phyloP scores from a whole-genome alignment of 92 coral and sea anemone genomes.

The Actinostola sp. region DNA sequence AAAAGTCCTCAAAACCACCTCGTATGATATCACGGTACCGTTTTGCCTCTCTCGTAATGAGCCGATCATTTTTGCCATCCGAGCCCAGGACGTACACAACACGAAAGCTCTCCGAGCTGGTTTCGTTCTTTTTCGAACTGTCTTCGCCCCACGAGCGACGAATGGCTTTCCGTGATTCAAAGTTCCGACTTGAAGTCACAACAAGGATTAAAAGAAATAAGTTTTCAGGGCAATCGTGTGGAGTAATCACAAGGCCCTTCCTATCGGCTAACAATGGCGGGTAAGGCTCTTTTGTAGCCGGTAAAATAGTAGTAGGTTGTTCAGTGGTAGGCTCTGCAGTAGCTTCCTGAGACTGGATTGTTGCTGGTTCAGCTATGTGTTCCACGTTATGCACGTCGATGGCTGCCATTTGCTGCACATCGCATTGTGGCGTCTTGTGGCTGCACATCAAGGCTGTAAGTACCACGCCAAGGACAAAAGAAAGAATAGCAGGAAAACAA shows the following conservation, averaged over 20 bases:
- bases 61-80: slow-evolving; percentile 63
- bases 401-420: too few relatives aligned
- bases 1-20: slow-evolving; percentile 66
- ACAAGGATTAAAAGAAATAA: slow-evolving; percentile 62
- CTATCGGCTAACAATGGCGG: slow-evolving; percentile 56
- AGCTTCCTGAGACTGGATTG: too few relatives aligned
- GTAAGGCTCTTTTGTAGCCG: slow-evolving; percentile 50
- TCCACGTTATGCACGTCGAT: too few relatives aligned
- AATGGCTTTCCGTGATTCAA: slow-evolving; percentile 76
- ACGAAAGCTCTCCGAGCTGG: slow-evolving; percentile 41
- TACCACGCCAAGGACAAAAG: too few relatives aligned
- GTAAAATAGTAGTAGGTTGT: background rate
- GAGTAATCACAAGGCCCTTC: slow-evolving; percentile 50
- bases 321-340: slow-evolving; percentile 4
- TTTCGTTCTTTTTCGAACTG: slow-evolving; percentile 27
- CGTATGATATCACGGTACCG: slow-evolving; percentile 67
- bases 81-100: slow-evolving; percentile 74
- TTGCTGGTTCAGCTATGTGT: too few relatives aligned
- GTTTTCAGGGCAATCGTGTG: slow-evolving; percentile 42
- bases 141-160: slow-evolving; percentile 80
- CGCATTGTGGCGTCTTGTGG: too few relatives aligned
- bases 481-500: too few relatives aligned
- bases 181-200: slow-evolving; percentile 63
- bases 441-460: too few relatives aligned
- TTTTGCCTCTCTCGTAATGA: slow-evolving; percentile 67